These are phyloP conservation scores for Pogona vitticeps DNA, from an alignment of 2,113 vertebrate species.

Conservation along the genomic window DNA sequence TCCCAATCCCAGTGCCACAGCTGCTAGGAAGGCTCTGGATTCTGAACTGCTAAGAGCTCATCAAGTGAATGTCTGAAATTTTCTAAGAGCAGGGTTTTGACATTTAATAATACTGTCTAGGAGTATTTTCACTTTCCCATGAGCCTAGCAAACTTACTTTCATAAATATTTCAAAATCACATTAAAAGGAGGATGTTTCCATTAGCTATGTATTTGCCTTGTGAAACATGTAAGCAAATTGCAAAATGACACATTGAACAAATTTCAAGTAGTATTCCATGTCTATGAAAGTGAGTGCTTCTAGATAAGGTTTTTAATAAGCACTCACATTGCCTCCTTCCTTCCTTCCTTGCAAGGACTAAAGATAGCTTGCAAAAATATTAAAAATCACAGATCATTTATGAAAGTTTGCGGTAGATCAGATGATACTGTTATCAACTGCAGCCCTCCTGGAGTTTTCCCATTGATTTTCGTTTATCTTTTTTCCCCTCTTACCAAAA, in stretches of 20 bases:
- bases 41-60: not conserved
- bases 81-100: not conserved
- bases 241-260: not conserved
- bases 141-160: not conserved
- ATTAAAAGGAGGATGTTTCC: not conserved
- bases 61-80: not conserved
- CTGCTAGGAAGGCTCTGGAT: not conserved
- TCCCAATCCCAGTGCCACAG: not conserved
- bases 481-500: too few relatives aligned
- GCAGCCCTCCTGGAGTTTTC: too few relatives aligned
- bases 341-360: too few relatives aligned
- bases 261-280: too few relatives aligned
- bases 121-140: rapidly evolving
- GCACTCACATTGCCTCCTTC: too few relatives aligned
- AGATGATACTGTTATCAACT: too few relatives aligned
- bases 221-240: not conserved
- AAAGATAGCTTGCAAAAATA: too few relatives aligned
- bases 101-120: not conserved
- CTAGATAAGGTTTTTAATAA: too few relatives aligned
- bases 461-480: too few relatives aligned
- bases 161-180: not conserved
- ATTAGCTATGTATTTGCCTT: not conserved
- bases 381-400: too few relatives aligned
- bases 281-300: too few relatives aligned
- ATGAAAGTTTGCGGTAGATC: too few relatives aligned